A percentile compares a stretch with the other conserved stretches of the same genome.
phyloP scores from a whole-genome alignment of 2,888 invertebrate genomes.

The Itoplectis maculator region DNA sequence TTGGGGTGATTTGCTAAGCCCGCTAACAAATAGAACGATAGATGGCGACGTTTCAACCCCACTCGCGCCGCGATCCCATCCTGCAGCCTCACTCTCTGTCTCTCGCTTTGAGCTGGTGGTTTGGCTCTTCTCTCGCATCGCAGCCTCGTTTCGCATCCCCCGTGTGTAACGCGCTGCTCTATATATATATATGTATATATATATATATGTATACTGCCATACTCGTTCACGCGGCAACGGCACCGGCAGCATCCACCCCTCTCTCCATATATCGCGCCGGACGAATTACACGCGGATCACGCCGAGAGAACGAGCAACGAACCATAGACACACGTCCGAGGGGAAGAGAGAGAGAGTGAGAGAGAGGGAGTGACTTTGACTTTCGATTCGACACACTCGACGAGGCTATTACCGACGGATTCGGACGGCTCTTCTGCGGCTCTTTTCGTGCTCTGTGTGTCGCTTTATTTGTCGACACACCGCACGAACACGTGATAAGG shows the following conservation, averaged over 20 bases:
- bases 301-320: conserved; percentile 61
- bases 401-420: conserved; percentile 72
- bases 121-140: conserved; percentile 48
- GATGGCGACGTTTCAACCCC: conserved; percentile 82
- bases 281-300: conserved; percentile 83
- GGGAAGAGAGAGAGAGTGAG: no score
- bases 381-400: conserved; percentile 81
- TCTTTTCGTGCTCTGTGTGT: conserved; percentile 30
- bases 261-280: conserved; percentile 62
- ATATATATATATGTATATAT: no score
- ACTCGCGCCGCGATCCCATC: no score
- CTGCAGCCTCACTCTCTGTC: no score
- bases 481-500: neutral
- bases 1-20: conserved; percentile 84
- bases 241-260: conserved; percentile 17
- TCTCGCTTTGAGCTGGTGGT: conserved; percentile 44
- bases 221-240: neutral
- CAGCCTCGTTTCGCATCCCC: conserved; percentile 54
- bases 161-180: conserved; percentile 24
- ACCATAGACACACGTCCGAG: conserved; percentile 41
- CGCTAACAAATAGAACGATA: conserved; percentile 84
- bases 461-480: neutral
- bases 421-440: conserved; percentile 54
- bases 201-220: no score
- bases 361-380: conserved; percentile 74